Conservation (phyloP, 2,888 invertebrate species). For the Acanthacorydalis orientalis region DNA sequence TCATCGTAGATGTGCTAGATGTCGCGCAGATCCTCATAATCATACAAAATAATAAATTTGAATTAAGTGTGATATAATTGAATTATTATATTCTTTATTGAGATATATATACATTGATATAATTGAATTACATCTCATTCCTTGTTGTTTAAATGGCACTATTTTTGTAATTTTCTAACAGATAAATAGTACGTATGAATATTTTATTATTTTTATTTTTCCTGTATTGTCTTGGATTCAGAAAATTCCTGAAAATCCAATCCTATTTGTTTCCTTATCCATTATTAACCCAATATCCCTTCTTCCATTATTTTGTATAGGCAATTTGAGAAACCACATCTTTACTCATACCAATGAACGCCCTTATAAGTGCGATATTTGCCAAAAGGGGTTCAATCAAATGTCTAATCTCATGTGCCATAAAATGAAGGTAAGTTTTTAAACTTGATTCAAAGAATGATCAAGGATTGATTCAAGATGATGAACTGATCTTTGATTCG, state of each 20-base stretch:
- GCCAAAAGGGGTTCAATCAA: conserved; percentile 62
- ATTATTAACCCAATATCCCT: neutral
- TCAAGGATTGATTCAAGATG: neutral
- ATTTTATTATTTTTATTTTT: no score
- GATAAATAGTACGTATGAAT: no score
- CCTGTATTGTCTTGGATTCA: neutral
- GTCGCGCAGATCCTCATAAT: no score
- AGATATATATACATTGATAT: no score
- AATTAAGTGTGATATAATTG: no score
- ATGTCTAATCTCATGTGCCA: conserved; percentile 68
- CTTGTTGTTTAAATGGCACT: no score
- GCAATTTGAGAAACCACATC: conserved; percentile 57
- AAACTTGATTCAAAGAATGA: neutral
- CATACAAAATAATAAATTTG: no score
- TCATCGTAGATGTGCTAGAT: no score
- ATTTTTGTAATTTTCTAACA: no score
- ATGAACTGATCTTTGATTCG: neutral
- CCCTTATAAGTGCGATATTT: conserved; percentile 59
- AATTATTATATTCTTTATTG: no score
- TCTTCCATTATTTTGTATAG: conserved; percentile 23
- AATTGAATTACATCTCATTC: no score
- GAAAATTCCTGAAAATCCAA: neutral
- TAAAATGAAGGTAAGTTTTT: conserved; percentile 40
- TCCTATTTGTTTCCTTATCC: neutral
- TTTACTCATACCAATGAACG: conserved; percentile 65